phyloP scores from a whole-genome alignment of 2,113 vertebrate genomes.

The Porphyrio hochstetteri region DNA sequence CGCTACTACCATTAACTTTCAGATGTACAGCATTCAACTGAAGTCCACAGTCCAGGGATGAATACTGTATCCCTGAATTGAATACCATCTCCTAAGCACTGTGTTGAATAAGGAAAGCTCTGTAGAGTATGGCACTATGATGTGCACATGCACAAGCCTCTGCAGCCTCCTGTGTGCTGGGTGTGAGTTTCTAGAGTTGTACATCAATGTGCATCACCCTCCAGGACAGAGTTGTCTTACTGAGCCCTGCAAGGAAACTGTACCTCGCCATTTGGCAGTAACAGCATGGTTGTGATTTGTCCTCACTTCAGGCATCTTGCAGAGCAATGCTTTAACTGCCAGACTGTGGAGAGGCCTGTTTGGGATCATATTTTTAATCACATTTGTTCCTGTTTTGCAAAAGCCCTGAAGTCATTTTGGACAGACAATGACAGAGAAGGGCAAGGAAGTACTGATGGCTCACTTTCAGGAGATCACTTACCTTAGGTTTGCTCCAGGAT shows the following conservation, averaged over 20 bases:
- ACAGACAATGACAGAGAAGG: background rate
- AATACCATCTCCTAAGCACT: background rate
- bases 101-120: background rate
- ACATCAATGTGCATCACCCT: background rate
- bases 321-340: background rate
- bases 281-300: rapidly evolving
- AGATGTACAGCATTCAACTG: background rate
- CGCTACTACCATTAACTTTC: background rate
- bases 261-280: background rate
- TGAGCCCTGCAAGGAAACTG: background rate
- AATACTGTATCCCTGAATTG: background rate
- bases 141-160: rapidly evolving
- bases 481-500: background rate
- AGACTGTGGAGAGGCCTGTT: background rate
- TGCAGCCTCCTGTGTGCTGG: background rate
- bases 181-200: background rate
- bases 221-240: background rate
- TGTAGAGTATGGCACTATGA: rapidly evolving
- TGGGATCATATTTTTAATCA: background rate
- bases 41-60: background rate
- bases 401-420: background rate
- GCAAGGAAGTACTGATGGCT: background rate
- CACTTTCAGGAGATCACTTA: background rate
- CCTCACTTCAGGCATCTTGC: background rate
- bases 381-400: background rate